Evolutionary conservation across 2,888 invertebrate species (phyloP).

Genomic region (Gymnocheta viridis): DNA sequence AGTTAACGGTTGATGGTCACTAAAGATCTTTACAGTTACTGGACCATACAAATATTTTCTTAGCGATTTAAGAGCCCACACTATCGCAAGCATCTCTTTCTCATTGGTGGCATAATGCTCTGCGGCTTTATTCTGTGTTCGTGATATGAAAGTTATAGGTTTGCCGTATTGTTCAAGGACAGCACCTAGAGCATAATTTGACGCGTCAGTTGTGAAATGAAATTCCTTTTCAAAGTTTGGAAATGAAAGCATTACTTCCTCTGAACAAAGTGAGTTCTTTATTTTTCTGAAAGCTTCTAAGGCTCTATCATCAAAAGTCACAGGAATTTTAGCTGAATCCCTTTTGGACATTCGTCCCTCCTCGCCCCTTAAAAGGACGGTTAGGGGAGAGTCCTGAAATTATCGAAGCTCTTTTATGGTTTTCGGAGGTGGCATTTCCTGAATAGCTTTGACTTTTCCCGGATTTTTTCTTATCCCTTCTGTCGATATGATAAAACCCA

Average conservation of each 20-base stretch:
- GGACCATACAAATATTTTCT: too few species aligned
- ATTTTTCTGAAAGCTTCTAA: slow-evolving; percentile 12
- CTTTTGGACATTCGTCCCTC: slow-evolving; percentile 15
- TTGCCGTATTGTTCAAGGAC: slow-evolving; percentile 33
- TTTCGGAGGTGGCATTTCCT: not conserved
- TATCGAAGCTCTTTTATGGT: slow-evolving; percentile 1
- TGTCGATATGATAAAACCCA: not conserved
- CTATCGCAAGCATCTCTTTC: too few species aligned
- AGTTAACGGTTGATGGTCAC: too few species aligned
- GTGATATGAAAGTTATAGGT: slow-evolving; percentile 51
- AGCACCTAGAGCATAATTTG: slow-evolving; percentile 27
- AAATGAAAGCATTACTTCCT: slow-evolving; percentile 20
- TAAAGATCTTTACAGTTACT: too few species aligned
- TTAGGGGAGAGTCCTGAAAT: slow-evolving; percentile 11
- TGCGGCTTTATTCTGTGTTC: slow-evolving; percentile 47
- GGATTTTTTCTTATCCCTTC: not conserved
- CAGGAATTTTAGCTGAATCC: not conserved
- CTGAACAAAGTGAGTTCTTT: slow-evolving; percentile 3
- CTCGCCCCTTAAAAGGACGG: not conserved
- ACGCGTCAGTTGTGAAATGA: slow-evolving; percentile 22
- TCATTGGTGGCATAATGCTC: too few species aligned
- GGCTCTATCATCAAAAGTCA: not conserved
- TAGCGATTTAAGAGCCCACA: too few species aligned
- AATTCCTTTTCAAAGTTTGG: slow-evolving; percentile 34
- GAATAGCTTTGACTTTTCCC: not conserved